A percentile compares a stretch with the other conserved stretches of the same genome.
phyloP scores from a whole-genome alignment of 1,140 invertebrate species.

The Formica exsecta region DNA sequence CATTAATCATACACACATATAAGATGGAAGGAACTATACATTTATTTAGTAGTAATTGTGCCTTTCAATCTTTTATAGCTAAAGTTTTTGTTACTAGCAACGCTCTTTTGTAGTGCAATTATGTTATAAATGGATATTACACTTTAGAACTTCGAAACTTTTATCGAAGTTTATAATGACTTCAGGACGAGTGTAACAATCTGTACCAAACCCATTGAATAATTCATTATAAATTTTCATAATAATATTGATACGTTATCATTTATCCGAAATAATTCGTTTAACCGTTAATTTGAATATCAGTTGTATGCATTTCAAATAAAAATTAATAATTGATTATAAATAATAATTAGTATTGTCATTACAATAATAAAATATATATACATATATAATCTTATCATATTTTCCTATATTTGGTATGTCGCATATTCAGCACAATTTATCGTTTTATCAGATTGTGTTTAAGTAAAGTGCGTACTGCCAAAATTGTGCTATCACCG shows the following conservation, averaged over 20 bases:
- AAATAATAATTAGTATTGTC: neutral
- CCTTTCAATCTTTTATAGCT: conserved; percentile 40
- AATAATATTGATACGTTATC: neutral
- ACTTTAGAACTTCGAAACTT: neutral
- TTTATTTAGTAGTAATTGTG: conserved; percentile 38
- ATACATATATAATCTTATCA: neutral
- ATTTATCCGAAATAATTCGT: neutral
- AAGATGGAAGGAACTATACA: neutral
- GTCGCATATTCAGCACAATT: neutral
- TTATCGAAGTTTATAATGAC: conserved; percentile 2
- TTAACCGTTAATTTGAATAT: neutral
- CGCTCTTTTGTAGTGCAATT: neutral
- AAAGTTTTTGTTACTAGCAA: neutral
- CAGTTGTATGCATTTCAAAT: neutral
- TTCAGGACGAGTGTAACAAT: neutral
- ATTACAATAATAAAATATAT: too few species aligned
- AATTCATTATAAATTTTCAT: neutral
- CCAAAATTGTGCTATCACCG: neutral
- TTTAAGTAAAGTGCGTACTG: neutral
- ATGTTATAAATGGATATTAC: conserved; percentile 18
- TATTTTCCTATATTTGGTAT: neutral
- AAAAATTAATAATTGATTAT: conserved; percentile 25
- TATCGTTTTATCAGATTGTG: neutral
- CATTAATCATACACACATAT: conserved; percentile 6
- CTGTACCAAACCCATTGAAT: neutral